These are phyloP conservation scores for Cuniculus paca DNA, from an alignment of 2,797 vertebrate genomes.

Conservation along the genomic window DNA sequence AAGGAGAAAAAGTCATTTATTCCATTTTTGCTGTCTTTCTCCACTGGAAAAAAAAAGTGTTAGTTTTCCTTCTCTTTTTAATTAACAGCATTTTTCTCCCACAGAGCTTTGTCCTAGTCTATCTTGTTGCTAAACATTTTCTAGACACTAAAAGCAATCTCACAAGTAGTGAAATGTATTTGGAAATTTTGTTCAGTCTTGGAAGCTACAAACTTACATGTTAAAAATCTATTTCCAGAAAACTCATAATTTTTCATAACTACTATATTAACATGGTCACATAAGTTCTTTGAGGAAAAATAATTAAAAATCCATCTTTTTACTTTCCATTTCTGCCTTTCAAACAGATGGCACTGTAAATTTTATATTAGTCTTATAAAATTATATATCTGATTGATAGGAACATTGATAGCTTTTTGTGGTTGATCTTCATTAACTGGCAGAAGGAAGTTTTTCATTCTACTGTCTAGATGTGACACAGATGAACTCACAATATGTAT, in stretches of 20 bases:
- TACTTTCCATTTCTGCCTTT: background rate
- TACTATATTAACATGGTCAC: background rate
- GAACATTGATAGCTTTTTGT: background rate
- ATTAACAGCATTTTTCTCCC: conserved; percentile 28
- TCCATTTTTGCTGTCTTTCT: conserved; percentile 38
- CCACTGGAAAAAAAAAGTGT: background rate
- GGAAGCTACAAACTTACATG: background rate
- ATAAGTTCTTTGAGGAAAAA: background rate
- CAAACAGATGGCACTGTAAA: background rate
- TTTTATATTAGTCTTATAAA: background rate
- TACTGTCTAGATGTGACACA: background rate
- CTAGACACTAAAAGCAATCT: background rate
- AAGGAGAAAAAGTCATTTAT: background rate
- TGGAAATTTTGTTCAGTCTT: background rate
- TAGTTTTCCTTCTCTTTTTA: conserved; percentile 58
- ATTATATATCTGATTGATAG: background rate
- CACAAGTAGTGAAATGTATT: conserved; percentile 6
- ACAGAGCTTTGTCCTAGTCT: background rate
- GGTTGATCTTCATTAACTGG: background rate
- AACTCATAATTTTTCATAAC: background rate
- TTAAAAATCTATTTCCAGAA: conserved; percentile 5
- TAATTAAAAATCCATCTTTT: background rate
- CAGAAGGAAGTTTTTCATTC: background rate
- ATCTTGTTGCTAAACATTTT: background rate
- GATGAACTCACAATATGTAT: background rate